These are phyloP conservation scores for Aleiodes alternator DNA, from an alignment of 2,888 invertebrate genomes.

Conservation along the genomic window DNA sequence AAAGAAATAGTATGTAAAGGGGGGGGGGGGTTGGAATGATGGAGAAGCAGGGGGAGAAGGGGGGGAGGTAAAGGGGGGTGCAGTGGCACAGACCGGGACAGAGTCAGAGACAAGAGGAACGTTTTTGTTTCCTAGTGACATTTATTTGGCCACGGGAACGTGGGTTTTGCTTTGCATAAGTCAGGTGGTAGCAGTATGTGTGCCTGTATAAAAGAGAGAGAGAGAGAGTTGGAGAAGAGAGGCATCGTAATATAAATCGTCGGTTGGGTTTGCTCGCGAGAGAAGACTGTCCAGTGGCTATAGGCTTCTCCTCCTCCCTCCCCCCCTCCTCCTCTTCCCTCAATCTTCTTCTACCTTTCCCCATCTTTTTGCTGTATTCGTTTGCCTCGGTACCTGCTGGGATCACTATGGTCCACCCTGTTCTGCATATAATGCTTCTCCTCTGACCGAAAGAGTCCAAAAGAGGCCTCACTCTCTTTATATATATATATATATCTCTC, in stretches of 20 bases:
- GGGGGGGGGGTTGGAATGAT: conserved; percentile 26
- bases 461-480: conserved; percentile 18
- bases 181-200: conserved; percentile 66
- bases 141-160: conserved; percentile 71
- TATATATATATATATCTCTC: too few relatives aligned
- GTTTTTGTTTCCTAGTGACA: conserved; percentile 73
- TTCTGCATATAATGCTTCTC: conserved; percentile 73
- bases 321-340: conserved; percentile 47
- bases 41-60: conserved; percentile 52
- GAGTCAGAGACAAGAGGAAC: conserved; percentile 62
- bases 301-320: conserved; percentile 49
- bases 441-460: conserved; percentile 17
- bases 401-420: conserved; percentile 70
- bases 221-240: conserved; percentile 58
- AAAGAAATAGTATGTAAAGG: conserved; percentile 20
- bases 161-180: conserved; percentile 72
- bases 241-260: conserved; percentile 72
- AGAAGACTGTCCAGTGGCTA: conserved; percentile 69
- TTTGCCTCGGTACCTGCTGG: conserved; percentile 48
- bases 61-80: conserved; percentile 48
- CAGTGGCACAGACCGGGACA: conserved; percentile 48
- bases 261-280: conserved; percentile 53
- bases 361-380: conserved; percentile 37
- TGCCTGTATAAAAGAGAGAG: conserved; percentile 27
- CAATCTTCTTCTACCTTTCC: conserved; percentile 24